Percentiles rank a stretch among this genome's conserved stretches.
phyloP scores from a whole-genome alignment of 2,797 vertebrate genomes.

The Hippoglossus hippoglossus region DNA sequence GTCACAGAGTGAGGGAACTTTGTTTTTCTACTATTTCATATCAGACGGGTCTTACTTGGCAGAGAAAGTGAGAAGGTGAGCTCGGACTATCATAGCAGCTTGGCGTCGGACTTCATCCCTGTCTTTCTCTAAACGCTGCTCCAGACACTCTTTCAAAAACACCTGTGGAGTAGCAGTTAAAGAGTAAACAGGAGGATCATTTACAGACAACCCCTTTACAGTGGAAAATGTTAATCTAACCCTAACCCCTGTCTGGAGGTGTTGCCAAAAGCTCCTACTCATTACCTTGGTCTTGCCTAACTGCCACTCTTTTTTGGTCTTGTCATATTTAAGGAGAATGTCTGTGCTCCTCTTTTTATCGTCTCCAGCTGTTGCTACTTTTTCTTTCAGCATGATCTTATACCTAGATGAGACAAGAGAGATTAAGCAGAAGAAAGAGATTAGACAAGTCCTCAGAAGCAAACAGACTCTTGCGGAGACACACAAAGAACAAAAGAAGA shows the following conservation, averaged over 20 bases:
- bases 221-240: too few relatives aligned
- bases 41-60: slow-evolving; percentile 84
- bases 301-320: slow-evolving; percentile 90
- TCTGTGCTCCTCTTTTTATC: slow-evolving; percentile 84
- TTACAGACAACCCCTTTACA: too few relatives aligned
- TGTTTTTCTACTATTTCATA: neutral
- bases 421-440: too few relatives aligned
- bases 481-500: neutral
- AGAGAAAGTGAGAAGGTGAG: slow-evolving; percentile 90
- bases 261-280: neutral
- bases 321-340: slow-evolving; percentile 86
- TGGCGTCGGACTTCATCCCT: slow-evolving; percentile 83
- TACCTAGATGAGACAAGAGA: slow-evolving; percentile 80
- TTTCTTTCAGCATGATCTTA: slow-evolving; percentile 88
- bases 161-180: slow-evolving; percentile 71
- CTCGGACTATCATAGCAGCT: slow-evolving; percentile 90
- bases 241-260: neutral
- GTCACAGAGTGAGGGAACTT: neutral
- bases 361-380: slow-evolving; percentile 70
- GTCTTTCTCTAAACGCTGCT: slow-evolving; percentile 86
- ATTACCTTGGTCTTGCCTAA: slow-evolving; percentile 92
- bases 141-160: slow-evolving; percentile 86
- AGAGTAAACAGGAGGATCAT: neutral
- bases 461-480: neutral
- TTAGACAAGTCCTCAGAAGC: neutral